Evolutionary conservation across 2,888 invertebrate species (phyloP), one percentile per base, ranked within the genome.

Genomic region (Philhelius pedissequus): DNA sequence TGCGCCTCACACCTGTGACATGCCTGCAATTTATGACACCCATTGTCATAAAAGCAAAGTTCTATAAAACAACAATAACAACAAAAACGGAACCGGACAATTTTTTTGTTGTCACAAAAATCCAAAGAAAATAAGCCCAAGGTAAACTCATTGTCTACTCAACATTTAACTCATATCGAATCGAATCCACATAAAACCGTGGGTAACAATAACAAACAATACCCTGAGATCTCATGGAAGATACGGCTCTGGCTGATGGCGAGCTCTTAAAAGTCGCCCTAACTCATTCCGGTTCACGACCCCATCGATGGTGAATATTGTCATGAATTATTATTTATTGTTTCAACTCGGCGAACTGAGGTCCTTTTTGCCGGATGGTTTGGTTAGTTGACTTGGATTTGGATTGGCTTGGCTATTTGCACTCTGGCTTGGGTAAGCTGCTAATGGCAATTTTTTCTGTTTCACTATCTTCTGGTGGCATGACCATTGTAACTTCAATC

Each of bases 241-340:
- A 60, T 45, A 43, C 13, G 45, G 18, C 6, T 5, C n/a, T 9
- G 70, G 15, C 15, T 4, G 58, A 45, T 54, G 58, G 38, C 20
- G 15, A 35, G 64, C 77, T 66, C 62, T 62, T 78, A 50, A 74
- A 82, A 74, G 71, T 78, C 69, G 52, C 74, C 70, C 75, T 71
- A 81, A 76, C 81, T 81, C 81, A 81, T 58, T 70, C 69, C 64
- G 56, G 83, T 83, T 83, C 74, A 83, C 69, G 83, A 83, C 83
- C 83, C 70, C 74, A 71, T 58, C 74, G 69, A 74, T 74, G 69
- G 69, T 62, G 64, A 78, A 78, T 74, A 74, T 83, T 78, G 83
- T 83, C 83, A 83, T 58, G 78, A 78, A 74, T 69, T 64, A 83
- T 83, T 83, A 83, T 83, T 83, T 83, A 83, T 78, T 78, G 74